Evolutionary conservation across 2,888 invertebrate genomes (phyloP).

Genomic region (Pollenia amentaria): DNA sequence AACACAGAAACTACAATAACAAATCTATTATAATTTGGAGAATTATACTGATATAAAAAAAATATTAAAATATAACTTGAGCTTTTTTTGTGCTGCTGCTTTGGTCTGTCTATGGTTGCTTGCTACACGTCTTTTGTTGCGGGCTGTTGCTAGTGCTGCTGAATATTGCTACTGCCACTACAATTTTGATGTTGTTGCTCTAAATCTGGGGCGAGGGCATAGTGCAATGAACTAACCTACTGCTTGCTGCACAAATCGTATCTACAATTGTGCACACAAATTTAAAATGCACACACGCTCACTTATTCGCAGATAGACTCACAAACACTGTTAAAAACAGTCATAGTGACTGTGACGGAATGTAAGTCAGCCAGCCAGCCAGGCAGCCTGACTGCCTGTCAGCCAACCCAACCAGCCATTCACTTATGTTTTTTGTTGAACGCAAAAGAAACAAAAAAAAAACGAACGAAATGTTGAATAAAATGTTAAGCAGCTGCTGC

Average conservation of each 20-base stretch:
- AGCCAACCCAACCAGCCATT: slow-evolving; percentile 64
- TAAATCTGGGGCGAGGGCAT: slow-evolving; percentile 84
- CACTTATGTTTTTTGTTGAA: slow-evolving; percentile 63
- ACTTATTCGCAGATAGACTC: neutral
- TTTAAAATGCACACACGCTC: slow-evolving; percentile 51
- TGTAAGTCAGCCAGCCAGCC: slow-evolving; percentile 53
- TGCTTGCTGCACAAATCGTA: slow-evolving; percentile 66
- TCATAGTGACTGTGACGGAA: neutral
- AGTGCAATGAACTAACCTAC: slow-evolving; percentile 83
- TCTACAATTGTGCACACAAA: slow-evolving; percentile 58
- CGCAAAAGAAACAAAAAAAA: slow-evolving; percentile 10
- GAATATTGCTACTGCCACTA: slow-evolving; percentile 56
- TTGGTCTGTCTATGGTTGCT: slow-evolving; percentile 5
- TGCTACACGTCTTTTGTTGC: slow-evolving; percentile 54
- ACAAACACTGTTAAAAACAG: slow-evolving; percentile 42
- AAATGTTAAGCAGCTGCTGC: slow-evolving; percentile 58
- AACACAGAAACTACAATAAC: slow-evolving; percentile 56
- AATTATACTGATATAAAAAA: neutral
- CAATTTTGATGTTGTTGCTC: slow-evolving; percentile 71
- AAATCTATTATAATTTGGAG: slow-evolving; percentile 70
- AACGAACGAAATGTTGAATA: slow-evolving; percentile 29
- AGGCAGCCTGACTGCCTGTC: slow-evolving; percentile 56
- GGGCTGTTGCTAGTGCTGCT: slow-evolving; percentile 61
- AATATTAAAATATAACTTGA: slow-evolving; percentile 30
- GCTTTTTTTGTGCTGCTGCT: slow-evolving; percentile 33